These are phyloP conservation scores for Parazoanthus atlanticus DNA, from an alignment of 92 coral and sea anemone species.

Conservation along the genomic window DNA sequence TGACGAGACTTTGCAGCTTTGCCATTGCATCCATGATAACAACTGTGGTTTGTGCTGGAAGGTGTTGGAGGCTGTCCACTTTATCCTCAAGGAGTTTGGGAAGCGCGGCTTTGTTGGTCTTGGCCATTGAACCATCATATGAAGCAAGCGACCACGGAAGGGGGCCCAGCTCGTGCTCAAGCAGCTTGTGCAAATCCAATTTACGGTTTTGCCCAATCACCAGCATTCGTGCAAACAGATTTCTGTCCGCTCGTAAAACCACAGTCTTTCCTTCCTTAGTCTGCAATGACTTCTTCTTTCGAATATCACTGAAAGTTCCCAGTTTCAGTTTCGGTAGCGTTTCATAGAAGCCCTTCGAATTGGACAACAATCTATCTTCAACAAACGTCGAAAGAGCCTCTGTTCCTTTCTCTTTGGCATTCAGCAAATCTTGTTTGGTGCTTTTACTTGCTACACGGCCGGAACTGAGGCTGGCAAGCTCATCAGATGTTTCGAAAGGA, in stretches of 20 bases:
- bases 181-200: constrained; percentile 57
- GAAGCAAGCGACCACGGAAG: constrained; percentile 69
- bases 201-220: constrained; percentile 71
- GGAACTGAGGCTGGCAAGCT: constrained; percentile 60
- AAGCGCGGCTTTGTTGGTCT: constrained; percentile 64
- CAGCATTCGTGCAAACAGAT: constrained; percentile 64
- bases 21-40: constrained; percentile 77
- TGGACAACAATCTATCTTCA: constrained; percentile 44
- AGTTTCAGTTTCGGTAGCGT: constrained; percentile 68
- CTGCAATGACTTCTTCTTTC: constrained; percentile 45
- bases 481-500: constrained; percentile 66
- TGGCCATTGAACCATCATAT: constrained; percentile 59
- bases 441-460: constrained; percentile 57
- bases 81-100: constrained; percentile 65
- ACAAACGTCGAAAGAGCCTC: constrained; percentile 51
- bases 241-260: constrained; percentile 62
- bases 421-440: constrained; percentile 54
- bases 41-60: constrained; percentile 57
- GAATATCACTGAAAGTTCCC: constrained; percentile 51
- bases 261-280: constrained; percentile 46
- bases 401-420: constrained; percentile 51
- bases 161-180: constrained; percentile 63
- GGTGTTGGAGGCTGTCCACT: constrained; percentile 39
- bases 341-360: constrained; percentile 57
- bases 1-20: constrained; percentile 47